These are phyloP conservation scores for Neodiprion pinetum DNA, from an alignment of 1,140 invertebrate species.

Conservation along the genomic window DNA sequence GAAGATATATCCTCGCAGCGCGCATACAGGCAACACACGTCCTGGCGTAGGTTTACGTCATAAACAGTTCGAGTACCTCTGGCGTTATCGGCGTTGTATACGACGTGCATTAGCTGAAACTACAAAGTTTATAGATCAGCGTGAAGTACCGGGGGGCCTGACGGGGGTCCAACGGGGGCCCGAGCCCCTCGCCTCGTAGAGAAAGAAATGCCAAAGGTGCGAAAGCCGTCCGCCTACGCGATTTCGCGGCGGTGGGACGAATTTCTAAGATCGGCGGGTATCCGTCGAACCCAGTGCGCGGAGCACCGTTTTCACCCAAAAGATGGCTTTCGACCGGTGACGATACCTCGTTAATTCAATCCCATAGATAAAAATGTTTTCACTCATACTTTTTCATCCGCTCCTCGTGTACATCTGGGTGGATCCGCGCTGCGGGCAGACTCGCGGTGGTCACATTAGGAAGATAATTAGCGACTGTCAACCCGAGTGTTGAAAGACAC, in stretches of 20 bases:
- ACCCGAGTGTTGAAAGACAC: neutral
- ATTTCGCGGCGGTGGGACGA: neutral
- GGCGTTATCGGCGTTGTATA: neutral
- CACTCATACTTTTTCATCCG: no score
- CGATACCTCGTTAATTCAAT: neutral
- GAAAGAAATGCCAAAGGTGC: slow-evolving; percentile 2
- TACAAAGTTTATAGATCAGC: slow-evolving; percentile 1
- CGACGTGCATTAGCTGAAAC: slow-evolving; percentile 6
- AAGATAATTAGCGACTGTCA: neutral
- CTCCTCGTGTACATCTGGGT: no score
- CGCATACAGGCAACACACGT: no score
- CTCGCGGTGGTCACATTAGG: neutral
- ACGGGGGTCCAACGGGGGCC: no score
- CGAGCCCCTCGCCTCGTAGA: neutral
- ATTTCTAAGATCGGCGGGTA: no score
- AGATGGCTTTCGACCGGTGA: neutral
- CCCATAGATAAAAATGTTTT: no score
- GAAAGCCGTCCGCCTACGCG: slow-evolving; percentile 1
- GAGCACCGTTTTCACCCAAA: no score
- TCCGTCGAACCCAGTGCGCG: no score
- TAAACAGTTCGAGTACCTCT: neutral
- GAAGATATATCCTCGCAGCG: no score
- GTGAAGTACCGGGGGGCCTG: no score
- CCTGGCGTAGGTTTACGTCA: neutral
- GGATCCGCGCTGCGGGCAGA: no score